Base-by-base conservation (phyloP, 2,888 invertebrate species). In the Ischnus inquisitorius region DNA sequence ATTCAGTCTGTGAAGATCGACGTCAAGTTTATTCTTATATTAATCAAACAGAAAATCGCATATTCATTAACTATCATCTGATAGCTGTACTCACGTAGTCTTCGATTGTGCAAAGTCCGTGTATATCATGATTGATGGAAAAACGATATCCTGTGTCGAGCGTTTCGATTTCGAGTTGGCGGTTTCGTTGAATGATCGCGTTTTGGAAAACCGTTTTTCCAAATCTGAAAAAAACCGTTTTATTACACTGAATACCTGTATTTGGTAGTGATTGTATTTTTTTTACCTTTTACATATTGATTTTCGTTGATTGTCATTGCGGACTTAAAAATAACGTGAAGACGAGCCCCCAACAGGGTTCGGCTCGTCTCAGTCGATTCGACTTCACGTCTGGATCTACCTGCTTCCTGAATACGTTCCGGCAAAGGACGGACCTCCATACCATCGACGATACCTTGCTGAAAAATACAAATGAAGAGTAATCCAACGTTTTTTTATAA, bases 1-100 rank as follows among this genome's bases (percentile, higher is more conserved):
- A 60, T 77, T 78, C 39, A 22, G 54, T 12, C 77, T 79, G 54
- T 57, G 39, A 67, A 84, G 4, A 25, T 12, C 22, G 14, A 74
- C 68, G 75, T 71, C 12, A 25, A 14, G 0, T 25, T 57, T 1
- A 28, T 14, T 25, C 25, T 28, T 28, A 25, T 5, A 10, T 57
- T 22, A 57, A 57, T 22, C 1, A 57, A 3, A 57, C 25, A 25
- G 10, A 34, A 34, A 34, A 34, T 25, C 14, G 12, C 10, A 51
- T 34, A 4, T 51, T 28, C 28, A 34, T 19, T 10, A n/a, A n/a
- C 5, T 22, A 12, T 0, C 12, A 25, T 22, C 43, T 6, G 12
- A 57, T 8, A 14, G 48, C 14, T 28, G 28, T 25, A 34, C 28
- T 39, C 16, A 62, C 39, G n/a, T 12, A 22, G 16, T 51, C n/a